Evolutionary conservation across 1,140 invertebrate genomes (phyloP).

Genomic region (Physella acuta): DNA sequence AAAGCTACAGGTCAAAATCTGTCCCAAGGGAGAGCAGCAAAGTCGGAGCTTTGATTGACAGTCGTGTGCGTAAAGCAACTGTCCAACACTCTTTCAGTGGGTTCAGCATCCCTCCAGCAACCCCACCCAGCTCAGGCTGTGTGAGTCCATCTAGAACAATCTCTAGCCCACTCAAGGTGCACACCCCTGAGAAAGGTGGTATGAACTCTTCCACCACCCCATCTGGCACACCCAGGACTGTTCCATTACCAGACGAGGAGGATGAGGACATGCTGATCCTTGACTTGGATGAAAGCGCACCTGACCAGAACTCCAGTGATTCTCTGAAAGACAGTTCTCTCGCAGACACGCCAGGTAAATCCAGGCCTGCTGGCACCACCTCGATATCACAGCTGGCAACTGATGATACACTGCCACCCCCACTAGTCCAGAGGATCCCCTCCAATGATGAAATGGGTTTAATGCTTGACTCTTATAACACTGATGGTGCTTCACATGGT

Average conservation of each 20-base stretch:
- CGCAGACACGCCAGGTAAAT: not conserved
- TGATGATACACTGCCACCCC: not conserved
- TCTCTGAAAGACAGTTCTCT: not conserved
- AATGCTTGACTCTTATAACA: constrained; percentile 14
- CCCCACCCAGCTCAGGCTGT: not conserved
- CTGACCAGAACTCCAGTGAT: not conserved
- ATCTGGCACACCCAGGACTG: not conserved
- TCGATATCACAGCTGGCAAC: not conserved
- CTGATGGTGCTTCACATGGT: not conserved
- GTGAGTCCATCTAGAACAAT: not conserved
- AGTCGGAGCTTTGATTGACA: too few species aligned
- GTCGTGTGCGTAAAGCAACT: too few species aligned
- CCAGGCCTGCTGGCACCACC: not conserved
- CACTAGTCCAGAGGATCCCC: not conserved
- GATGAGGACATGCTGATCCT: constrained; percentile 20
- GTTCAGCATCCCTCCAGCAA: not conserved
- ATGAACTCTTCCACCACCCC: not conserved
- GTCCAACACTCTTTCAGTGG: not conserved
- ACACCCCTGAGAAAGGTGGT: not conserved
- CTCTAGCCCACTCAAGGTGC: not conserved
- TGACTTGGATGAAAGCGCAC: constrained; percentile 2
- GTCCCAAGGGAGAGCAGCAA: not conserved
- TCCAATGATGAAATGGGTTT: constrained; percentile 23
- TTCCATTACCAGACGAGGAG: constrained; percentile 3
- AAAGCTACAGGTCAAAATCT: not conserved